Conservation (phyloP, 2,113 vertebrate species). For the Mesocricetus auratus region DNA sequence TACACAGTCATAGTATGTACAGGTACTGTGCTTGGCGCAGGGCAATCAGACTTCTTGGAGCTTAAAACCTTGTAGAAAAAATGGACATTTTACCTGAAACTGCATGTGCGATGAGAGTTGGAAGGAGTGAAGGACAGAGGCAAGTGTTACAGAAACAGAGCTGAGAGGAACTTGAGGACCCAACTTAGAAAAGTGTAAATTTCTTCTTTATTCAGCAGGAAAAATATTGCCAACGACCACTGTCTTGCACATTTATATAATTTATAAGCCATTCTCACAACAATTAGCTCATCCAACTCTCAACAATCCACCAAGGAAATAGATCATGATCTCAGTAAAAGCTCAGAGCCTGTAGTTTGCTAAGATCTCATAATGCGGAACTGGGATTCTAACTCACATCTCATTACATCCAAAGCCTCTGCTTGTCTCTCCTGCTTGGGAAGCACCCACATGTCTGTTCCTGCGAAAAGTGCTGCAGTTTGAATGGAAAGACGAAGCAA, state of each 20-base stretch:
- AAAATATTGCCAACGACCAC: not conserved
- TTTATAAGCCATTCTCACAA: slow-evolving; percentile 1
- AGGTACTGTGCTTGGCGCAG: not conserved
- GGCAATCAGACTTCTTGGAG: not conserved
- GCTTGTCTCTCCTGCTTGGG: not conserved
- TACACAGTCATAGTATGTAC: not conserved
- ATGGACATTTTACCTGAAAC: slow-evolving; percentile 5
- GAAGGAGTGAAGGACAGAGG: not conserved
- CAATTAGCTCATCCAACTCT: not conserved
- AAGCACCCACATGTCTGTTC: not conserved
- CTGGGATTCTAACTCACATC: not conserved
- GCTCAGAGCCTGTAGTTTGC: not conserved
- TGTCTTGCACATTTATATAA: not conserved
- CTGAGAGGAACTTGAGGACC: not conserved
- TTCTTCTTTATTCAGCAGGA: not conserved
- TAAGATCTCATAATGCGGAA: not conserved
- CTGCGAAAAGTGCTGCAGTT: not conserved
- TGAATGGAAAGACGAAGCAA: slow-evolving; percentile 2
- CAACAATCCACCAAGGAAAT: not conserved
- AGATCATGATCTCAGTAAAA: not conserved
- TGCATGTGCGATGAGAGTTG: not conserved
- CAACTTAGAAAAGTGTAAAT: not conserved
- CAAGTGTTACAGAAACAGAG: not conserved
- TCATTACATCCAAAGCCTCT: not conserved
- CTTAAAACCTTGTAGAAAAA: not conserved